Base-by-base conservation (phyloP, 1,140 invertebrate species). In the Paraescarpia echinospica region DNA sequence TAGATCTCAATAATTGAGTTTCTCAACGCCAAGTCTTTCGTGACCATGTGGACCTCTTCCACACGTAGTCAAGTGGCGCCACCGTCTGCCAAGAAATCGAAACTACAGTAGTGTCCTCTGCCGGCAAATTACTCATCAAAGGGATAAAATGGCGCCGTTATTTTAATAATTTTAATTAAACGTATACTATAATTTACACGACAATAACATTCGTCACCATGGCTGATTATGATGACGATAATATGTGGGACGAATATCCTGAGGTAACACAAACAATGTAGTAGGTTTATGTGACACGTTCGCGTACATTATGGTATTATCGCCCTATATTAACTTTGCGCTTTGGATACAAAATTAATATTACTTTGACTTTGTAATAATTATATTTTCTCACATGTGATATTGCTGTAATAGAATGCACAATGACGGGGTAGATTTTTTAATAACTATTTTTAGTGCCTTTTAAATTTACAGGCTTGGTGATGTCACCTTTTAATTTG, bases 171-270 rank as follows among this genome's bases (percentile, higher is more conserved):
- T 91, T 5, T 41, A 35, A 35, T 41, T 59, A 51, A 12, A 77
- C 59, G 22, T 77, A 14, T 4, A 22, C 2, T 77, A 77, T 77
- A 77, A 77, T 77, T 18, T 77, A 27, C 22, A 27, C 14, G 22
- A 77, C 59, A 77, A 77, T 27, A 77, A 18, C 8, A 77, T 77
- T 77, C 59, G 2, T 89, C 5, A 91, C 92, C 35, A 94, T 94
- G 94, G 94, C 94, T 59, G 94, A 94, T 88, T 94, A 94, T 91
- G 94, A 94, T 90, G 94, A 94, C 31, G 93, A 91, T 34, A 90
- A 33, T 22, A 92, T 92, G 51, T 93, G 48, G 48, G 90, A 93
- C 92, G 92, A 93, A 34, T 33, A 93, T 88, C 91, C 93, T 59
- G 77, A 88, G 93, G 34, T 93, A 89, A 34, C 18, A 51, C 8